These are phyloP conservation scores for Brenthis daphne DNA, from an alignment of 2,888 invertebrate species.

Conservation along the genomic window DNA sequence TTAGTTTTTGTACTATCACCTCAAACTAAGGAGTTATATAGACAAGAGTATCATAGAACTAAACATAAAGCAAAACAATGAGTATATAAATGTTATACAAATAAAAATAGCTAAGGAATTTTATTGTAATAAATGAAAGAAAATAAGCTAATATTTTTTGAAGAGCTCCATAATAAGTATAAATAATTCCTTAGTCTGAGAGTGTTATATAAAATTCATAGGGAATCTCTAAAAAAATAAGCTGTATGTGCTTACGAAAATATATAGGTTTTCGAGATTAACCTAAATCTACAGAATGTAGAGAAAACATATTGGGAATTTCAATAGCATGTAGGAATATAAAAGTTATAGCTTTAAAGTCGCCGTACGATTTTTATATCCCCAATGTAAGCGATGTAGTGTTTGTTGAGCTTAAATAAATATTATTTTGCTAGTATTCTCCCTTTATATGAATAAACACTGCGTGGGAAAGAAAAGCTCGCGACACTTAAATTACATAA, in stretches of 20 bases:
- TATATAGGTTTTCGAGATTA: slow-evolving; percentile 6
- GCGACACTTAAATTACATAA: too few relatives aligned
- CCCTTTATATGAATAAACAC: background rate
- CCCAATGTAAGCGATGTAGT: background rate
- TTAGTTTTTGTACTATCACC: too few relatives aligned
- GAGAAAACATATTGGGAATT: slow-evolving; percentile 6
- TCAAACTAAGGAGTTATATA: too few relatives aligned
- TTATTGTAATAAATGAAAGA: too few relatives aligned
- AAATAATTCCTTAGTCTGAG: too few relatives aligned
- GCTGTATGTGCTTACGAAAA: background rate
- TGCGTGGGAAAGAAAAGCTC: background rate
- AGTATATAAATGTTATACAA: too few relatives aligned
- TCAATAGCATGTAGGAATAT: slow-evolving; percentile 7
- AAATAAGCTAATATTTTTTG: too few relatives aligned
- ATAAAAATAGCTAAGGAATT: too few relatives aligned
- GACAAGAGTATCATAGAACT: too few relatives aligned
- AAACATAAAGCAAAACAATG: too few relatives aligned
- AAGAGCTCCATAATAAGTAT: too few relatives aligned
- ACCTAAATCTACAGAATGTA: slow-evolving; percentile 15
- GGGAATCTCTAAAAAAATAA: background rate
- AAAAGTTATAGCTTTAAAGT: slow-evolving; percentile 18
- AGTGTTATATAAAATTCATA: too few relatives aligned
- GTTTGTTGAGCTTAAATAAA: slow-evolving; percentile 11
- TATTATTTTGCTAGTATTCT: slow-evolving; percentile 15
- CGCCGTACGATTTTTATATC: slow-evolving; percentile 15